Percentiles rank a stretch among this genome's conserved stretches.
phyloP scores from a whole-genome alignment of 2,113 vertebrate genomes.

The Megaptera novaeangliae region DNA sequence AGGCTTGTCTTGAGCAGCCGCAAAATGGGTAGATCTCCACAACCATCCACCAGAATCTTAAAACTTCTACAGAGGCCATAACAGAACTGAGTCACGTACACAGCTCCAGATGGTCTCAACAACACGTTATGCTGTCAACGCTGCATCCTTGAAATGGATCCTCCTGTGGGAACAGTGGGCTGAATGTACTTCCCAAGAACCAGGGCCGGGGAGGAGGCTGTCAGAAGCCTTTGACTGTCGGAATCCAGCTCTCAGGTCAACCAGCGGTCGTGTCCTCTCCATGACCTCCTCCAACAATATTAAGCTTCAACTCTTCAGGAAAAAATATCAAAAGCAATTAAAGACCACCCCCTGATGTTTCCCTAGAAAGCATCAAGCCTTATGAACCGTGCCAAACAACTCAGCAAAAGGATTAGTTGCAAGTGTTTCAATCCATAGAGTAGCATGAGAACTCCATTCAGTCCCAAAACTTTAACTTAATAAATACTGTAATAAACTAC shows the following conservation, averaged over 20 bases:
- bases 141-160: background rate
- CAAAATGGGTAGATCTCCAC: background rate
- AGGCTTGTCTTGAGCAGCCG: background rate
- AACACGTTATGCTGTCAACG: background rate
- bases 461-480: background rate
- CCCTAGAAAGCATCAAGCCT: background rate
- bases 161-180: background rate
- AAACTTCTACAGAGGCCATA: background rate
- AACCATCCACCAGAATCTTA: background rate
- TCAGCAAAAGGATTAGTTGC: background rate
- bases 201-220: background rate
- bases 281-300: background rate
- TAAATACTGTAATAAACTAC: background rate
- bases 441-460: background rate
- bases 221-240: background rate
- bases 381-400: background rate
- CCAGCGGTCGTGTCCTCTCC: background rate
- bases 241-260: background rate
- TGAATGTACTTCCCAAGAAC: background rate
- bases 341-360: background rate
- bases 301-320: background rate
- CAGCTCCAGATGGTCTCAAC: background rate
- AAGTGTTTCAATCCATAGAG: background rate
- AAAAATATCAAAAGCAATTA: background rate
- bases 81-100: background rate